These are phyloP conservation scores for Eilema griseolum DNA, from an alignment of 2,888 invertebrate species.

Conservation along the genomic window DNA sequence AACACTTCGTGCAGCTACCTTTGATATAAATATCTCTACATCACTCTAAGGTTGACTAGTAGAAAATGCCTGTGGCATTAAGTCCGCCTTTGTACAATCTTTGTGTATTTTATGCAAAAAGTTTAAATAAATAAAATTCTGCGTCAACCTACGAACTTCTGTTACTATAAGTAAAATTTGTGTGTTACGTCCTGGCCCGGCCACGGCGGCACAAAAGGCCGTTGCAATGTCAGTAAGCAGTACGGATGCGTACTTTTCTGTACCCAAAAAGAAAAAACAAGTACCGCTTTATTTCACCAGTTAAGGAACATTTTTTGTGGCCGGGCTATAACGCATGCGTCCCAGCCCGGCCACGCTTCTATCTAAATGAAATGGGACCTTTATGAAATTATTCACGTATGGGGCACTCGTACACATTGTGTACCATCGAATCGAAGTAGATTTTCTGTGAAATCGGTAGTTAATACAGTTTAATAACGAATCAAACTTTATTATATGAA, in stretches of 20 bases:
- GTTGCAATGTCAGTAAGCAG: neutral
- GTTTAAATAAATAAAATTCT: no score
- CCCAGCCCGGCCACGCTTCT: neutral
- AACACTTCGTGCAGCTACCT: no score
- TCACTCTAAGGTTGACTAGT: no score
- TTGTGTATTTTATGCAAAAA: no score
- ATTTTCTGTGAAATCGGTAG: conserved; percentile 2
- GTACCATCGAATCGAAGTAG: conserved; percentile 8
- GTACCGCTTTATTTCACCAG: conserved; percentile 6
- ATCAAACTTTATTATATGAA: no score
- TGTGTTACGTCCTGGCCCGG: conserved; percentile 3
- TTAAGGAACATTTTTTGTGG: neutral
- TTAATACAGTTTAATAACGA: neutral
- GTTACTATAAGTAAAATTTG: no score
- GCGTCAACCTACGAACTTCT: no score
- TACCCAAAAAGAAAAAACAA: conserved; percentile 1
- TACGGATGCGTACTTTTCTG: neutral
- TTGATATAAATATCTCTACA: no score
- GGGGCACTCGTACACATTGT: conserved; percentile 2
- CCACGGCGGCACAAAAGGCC: neutral
- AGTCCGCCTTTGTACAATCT: no score
- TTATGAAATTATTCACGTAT: no score
- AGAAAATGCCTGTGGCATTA: no score
- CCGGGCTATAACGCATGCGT: neutral
- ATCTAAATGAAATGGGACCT: neutral